These are phyloP conservation scores for Lochmaea capreae DNA, from an alignment of 2,888 invertebrate genomes.

Conservation along the genomic window DNA sequence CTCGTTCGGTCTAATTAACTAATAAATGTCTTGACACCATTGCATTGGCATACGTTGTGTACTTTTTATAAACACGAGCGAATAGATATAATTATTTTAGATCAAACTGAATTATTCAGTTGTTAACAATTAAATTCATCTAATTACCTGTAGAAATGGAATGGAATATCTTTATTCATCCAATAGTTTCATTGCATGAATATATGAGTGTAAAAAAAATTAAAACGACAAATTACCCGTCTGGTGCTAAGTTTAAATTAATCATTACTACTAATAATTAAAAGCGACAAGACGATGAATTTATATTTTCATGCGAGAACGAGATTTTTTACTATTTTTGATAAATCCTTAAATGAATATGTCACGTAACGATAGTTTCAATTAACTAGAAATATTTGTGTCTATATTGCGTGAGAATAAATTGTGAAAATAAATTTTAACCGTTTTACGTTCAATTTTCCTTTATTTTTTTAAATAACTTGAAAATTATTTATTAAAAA, in stretches of 20 bases:
- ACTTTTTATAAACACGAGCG: too few species aligned
- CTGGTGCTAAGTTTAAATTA: neutral
- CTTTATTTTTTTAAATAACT: neutral
- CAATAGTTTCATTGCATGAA: neutral
- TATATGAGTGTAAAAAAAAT: neutral
- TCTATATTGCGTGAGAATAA: neutral
- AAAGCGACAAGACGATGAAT: neutral
- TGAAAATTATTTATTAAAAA: neutral
- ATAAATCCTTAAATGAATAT: neutral
- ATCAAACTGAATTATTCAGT: neutral
- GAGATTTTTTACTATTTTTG: neutral
- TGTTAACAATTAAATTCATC: neutral
- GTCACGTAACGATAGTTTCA: neutral
- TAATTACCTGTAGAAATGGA: neutral
- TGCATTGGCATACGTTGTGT: too few species aligned
- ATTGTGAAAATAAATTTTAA: too few species aligned
- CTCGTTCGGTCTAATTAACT: too few species aligned
- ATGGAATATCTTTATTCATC: neutral
- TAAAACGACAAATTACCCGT: neutral
- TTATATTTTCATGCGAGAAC: conserved; percentile 2
- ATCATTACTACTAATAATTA: neutral
- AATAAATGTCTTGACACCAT: too few species aligned
- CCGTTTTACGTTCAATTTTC: too few species aligned
- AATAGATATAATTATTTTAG: too few species aligned
- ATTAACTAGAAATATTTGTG: neutral